Evolutionary conservation across 2,888 invertebrate species (phyloP).

Genomic region (Plutella xylostella): DNA sequence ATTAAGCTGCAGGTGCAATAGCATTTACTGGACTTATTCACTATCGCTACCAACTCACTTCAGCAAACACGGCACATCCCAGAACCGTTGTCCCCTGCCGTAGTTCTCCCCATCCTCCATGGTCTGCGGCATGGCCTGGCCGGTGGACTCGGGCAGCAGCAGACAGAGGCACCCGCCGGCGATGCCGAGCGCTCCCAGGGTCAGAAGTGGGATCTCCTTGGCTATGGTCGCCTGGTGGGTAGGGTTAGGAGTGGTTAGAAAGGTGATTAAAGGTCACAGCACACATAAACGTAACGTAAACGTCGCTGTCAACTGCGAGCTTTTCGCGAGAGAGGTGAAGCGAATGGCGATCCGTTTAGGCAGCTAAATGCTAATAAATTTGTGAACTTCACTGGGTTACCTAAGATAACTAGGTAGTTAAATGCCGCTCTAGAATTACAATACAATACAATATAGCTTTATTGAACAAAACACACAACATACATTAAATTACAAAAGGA

Average conservation of each 20-base stretch:
- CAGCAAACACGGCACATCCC: constrained; percentile 83
- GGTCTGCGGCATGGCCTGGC: constrained; percentile 88
- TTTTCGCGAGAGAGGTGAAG: too few relatives aligned
- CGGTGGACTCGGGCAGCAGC: constrained; percentile 87
- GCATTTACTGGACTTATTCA: not conserved
- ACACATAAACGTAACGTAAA: not conserved
- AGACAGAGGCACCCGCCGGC: constrained; percentile 81
- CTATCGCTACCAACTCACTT: constrained; percentile 58
- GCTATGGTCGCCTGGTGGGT: constrained; percentile 74
- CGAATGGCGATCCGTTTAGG: too few relatives aligned
- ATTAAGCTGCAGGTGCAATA: not conserved
- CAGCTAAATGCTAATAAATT: too few relatives aligned
- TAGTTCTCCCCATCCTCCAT: constrained; percentile 89
- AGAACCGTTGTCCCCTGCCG: constrained; percentile 81
- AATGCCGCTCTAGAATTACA: too few relatives aligned
- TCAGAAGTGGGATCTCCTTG: constrained; percentile 78
- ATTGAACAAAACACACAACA: too few relatives aligned
- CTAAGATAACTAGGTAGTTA: too few relatives aligned
- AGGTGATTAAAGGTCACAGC: not conserved
- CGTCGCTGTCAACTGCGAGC: too few relatives aligned
- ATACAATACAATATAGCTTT: too few relatives aligned
- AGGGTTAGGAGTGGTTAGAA: not conserved
- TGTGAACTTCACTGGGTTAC: too few relatives aligned
- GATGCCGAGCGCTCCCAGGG: constrained; percentile 82
- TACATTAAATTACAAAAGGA: too few relatives aligned